Evolutionary conservation across 2,797 vertebrate species (phyloP).

Genomic region (Lepus oiostolus): DNA sequence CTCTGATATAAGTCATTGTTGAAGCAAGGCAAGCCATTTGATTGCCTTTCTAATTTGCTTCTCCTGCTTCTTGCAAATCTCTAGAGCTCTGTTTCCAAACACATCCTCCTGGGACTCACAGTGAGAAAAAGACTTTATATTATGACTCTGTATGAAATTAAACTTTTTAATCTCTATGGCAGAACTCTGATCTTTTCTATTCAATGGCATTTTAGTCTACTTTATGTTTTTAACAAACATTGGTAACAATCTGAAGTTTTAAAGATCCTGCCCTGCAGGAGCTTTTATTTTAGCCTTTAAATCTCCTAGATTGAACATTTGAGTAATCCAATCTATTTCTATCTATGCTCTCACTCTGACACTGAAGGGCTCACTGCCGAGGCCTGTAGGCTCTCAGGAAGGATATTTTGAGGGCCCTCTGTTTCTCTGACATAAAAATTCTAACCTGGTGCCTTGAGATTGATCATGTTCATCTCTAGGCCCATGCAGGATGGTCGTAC

Average conservation of each 20-base stretch:
- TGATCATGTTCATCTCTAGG: not conserved
- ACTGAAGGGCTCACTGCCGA: not conserved
- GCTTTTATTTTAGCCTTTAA: not conserved
- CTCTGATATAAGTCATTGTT: not conserved
- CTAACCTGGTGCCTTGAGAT: not conserved
- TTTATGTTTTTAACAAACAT: not conserved
- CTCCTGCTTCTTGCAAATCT: not conserved
- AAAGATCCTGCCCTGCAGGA: not conserved
- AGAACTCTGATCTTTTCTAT: not conserved
- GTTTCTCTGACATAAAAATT: not conserved
- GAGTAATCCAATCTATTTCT: not conserved
- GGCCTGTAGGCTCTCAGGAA: not conserved
- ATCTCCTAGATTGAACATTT: not conserved
- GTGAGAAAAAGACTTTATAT: not conserved
- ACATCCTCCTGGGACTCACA: not conserved
- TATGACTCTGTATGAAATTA: not conserved
- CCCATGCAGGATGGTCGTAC: fast-evolving
- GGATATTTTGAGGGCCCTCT: not conserved
- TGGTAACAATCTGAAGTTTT: not conserved
- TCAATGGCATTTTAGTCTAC: not conserved
- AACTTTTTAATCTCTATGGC: slow-evolving; percentile 10
- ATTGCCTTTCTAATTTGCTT: not conserved
- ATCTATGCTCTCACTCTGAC: not conserved
- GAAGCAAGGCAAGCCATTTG: not conserved
- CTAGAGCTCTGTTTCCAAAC: not conserved